Percentiles rank a stretch among this genome's conserved stretches.
Conservation (phyloP, 2,797 vertebrate genomes). For the Bradypodion pumilum region DNA sequence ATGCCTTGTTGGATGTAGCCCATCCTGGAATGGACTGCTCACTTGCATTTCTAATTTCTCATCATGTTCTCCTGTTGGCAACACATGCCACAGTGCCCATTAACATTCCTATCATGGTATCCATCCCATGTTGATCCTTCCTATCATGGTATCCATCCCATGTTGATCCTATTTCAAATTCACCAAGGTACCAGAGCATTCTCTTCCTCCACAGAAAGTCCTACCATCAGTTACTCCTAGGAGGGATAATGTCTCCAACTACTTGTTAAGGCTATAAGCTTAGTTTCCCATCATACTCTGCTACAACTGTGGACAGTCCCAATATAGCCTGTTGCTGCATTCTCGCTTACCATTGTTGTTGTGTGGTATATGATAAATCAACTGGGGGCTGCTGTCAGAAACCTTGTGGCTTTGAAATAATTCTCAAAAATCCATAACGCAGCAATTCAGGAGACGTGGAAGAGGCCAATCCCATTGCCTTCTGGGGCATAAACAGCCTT, state of each 20-base stretch:
- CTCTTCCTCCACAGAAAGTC: not conserved
- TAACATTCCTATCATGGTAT: slow-evolving; percentile 6
- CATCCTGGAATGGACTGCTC: not conserved
- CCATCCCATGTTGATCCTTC: too few species aligned
- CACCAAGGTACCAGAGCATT: not conserved
- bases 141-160: not conserved
- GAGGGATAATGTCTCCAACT: not conserved
- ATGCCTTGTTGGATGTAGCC: not conserved
- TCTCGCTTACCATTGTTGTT: too few species aligned
- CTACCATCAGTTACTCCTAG: not conserved
- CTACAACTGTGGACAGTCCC: not conserved
- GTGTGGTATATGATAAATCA: not conserved
- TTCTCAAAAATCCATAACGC: not conserved
- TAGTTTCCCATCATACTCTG: not conserved
- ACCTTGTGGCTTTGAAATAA: not conserved
- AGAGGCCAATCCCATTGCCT: not conserved
- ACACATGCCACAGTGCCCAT: not conserved
- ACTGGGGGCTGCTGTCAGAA: not conserved
- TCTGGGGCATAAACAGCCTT: not conserved
- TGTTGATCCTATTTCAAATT: not conserved
- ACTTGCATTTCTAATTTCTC: not conserved
- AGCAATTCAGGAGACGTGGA: not conserved
- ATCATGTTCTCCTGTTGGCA: not conserved
- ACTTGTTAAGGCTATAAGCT: not conserved
- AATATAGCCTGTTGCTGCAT: not conserved